These are phyloP conservation scores for Microtus richardsoni DNA, from an alignment of 2,113 vertebrate genomes.

Conservation along the genomic window DNA sequence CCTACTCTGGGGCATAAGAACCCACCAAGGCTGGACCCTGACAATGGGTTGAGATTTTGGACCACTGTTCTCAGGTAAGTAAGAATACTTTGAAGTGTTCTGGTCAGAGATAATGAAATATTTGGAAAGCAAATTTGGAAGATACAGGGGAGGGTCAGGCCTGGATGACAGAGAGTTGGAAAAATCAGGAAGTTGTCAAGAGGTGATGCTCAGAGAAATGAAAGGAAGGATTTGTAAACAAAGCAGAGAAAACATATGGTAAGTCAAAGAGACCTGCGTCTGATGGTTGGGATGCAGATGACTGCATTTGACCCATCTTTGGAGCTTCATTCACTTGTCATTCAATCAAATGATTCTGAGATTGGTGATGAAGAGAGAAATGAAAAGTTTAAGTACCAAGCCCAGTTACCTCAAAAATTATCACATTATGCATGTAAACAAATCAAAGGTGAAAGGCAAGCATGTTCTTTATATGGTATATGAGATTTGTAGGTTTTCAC, in stretches of 20 bases:
- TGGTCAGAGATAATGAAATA: background rate
- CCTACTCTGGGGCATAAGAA: no score
- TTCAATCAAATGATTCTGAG: background rate
- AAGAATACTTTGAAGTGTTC: background rate
- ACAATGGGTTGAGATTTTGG: background rate
- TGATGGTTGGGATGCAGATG: background rate
- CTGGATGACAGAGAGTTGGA: background rate
- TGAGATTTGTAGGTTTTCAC: background rate
- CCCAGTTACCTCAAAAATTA: background rate
- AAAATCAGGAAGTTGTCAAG: background rate
- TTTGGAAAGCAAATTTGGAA: background rate
- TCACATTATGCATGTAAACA: background rate
- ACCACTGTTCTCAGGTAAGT: background rate
- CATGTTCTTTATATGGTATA: background rate
- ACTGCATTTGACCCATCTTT: background rate
- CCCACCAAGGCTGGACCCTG: no score
- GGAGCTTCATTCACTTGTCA: background rate
- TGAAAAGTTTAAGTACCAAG: background rate
- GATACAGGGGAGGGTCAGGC: background rate
- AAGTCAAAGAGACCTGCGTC: background rate
- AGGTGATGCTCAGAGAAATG: no score
- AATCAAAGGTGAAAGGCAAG: slow-evolving; percentile 5
- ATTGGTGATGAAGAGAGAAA: background rate
- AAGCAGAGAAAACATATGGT: background rate
- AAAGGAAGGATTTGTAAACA: background rate